Evolutionary conservation across 2,797 vertebrate species (phyloP).

Genomic region (Acridotheres tristis): DNA sequence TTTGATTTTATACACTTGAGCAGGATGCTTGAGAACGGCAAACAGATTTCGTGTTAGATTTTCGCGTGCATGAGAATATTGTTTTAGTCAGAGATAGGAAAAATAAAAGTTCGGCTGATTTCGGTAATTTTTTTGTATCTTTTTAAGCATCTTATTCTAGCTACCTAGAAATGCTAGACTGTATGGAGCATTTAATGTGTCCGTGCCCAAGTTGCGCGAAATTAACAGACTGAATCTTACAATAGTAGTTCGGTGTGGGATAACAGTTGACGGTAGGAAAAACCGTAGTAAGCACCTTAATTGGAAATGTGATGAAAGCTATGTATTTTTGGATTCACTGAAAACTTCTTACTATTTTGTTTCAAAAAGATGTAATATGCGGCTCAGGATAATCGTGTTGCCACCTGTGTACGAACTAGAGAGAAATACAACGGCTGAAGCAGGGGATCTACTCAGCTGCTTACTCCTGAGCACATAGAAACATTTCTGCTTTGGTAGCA

Average conservation of each 20-base stretch:
- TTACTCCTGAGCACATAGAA: not conserved
- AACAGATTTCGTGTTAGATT: not conserved
- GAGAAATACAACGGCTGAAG: not conserved
- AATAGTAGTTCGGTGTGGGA: not conserved
- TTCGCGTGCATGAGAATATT: accelerated
- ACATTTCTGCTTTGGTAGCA: not conserved
- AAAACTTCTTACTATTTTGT: not conserved
- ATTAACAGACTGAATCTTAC: not conserved
- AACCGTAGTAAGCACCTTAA: accelerated
- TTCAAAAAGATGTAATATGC: not conserved
- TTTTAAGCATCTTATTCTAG: not conserved
- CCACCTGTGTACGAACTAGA: accelerated
- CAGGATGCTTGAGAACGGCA: too few relatives aligned
- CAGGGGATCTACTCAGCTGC: not conserved
- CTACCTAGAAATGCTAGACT: accelerated
- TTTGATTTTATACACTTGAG: accelerated
- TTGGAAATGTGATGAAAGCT: not conserved
- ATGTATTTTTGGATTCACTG: accelerated
- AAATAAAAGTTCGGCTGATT: not conserved
- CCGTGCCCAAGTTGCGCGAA: accelerated
- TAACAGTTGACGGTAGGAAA: not conserved
- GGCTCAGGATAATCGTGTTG: accelerated
- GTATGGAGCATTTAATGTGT: too few relatives aligned
- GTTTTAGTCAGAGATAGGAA: too few relatives aligned
- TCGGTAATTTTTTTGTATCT: accelerated